Base-by-base conservation (phyloP, 2,888 invertebrate species). In the Nomada ferruginata region DNA sequence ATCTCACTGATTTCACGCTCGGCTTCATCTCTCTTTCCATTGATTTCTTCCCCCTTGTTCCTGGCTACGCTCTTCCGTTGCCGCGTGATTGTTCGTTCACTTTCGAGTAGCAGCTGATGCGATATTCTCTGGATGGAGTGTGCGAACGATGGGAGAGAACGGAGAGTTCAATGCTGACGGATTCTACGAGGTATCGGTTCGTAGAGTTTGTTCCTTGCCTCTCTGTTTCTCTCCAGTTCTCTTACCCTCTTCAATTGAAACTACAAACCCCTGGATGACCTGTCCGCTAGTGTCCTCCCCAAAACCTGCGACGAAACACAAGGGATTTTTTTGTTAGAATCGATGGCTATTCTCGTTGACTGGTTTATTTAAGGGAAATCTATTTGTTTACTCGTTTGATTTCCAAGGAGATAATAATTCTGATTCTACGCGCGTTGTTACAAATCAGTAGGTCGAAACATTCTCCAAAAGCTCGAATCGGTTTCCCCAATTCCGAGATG, bases 1-100 rank as follows among this genome's bases (percentile, higher is more conserved):
- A 76, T 74, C 79, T 84, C 79, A 66, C 47, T 66, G 66, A 78
- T 70, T 59, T 52, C 63, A 72, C 52, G 52, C 53, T 71, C 53
- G 36, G 23, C 47, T 47, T 61, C n/a, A 1, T 7, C 26, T n/a
- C 68, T 57, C 26, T 42, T 0, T 11, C 26, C 57, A 11, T 42
- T 47, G n/a, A n/a, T 23, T 20, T n/a, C 47, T 20, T 23, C 20
- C 42, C 9, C 42, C 10, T 61, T n/a, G 18, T n/a, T 29, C 18
- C 18, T n/a, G 23, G 2, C 36, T 15, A 7, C 47, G 50, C 70
- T 36, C 50, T 61, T 61, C 52, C 20, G 50, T 61, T 15, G 70
- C 60, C 60, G 50, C 60, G 11, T 68, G 18, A 47, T 18, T n/a
- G 10, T 10, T 1, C 20, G 26, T 57, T 57, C 23, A 20, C 20